Conservation (phyloP, 2,888 invertebrate genomes). For the Pristionchus japonicus region DNA sequence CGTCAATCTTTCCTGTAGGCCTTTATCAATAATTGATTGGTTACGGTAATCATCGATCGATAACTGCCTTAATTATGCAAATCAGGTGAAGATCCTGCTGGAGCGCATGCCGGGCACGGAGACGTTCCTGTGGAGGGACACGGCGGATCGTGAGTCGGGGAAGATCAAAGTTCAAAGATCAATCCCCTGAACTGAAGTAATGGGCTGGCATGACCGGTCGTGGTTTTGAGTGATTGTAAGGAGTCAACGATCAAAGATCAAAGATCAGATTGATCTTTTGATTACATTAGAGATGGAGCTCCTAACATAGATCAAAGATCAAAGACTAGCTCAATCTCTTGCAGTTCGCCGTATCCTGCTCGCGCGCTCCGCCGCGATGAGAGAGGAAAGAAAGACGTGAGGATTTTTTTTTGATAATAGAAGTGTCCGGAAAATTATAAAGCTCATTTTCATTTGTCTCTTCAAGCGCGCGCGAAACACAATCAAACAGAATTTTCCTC, state of each 20-base stretch:
- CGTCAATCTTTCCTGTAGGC: no score
- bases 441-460: no score
- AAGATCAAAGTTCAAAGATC: background rate
- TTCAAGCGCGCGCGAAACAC: no score
- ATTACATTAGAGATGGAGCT: background rate
- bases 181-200: no score
- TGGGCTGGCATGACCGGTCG: no score
- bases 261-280: background rate
- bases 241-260: background rate
- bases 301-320: background rate
- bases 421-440: no score
- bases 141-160: background rate
- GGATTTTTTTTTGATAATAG: no score
- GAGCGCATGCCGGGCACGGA: constrained; percentile 40
- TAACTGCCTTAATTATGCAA: no score
- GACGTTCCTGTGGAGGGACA: constrained; percentile 38
- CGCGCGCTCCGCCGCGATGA: background rate
- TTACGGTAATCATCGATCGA: no score
- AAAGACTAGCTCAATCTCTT: background rate
- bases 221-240: no score
- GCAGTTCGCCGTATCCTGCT: constrained; percentile 26
- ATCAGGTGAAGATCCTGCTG: constrained; percentile 18
- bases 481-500: no score
- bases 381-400: background rate
- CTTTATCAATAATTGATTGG: no score